phyloP scores from a whole-genome alignment of 2,113 vertebrate genomes.

The Perca schrenkii region DNA sequence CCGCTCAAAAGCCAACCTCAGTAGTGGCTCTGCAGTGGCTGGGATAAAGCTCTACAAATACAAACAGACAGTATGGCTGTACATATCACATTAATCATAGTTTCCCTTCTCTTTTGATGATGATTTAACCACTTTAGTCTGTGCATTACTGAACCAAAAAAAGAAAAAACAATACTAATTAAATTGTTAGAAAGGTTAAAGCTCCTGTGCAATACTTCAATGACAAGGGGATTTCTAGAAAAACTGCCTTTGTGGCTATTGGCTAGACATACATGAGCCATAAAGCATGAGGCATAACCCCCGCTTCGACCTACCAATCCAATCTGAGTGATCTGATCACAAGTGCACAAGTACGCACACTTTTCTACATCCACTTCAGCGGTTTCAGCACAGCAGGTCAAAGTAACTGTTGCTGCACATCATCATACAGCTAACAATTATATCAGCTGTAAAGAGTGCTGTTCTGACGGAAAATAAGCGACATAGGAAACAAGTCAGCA shows the following conservation, averaged over 20 bases:
- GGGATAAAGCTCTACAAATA: constrained; percentile 87
- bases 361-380: constrained; percentile 2
- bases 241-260: not conserved
- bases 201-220: not conserved
- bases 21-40: constrained; percentile 85
- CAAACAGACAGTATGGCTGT: not conserved
- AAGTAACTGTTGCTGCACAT: not conserved
- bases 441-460: not conserved
- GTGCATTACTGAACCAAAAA: not conserved
- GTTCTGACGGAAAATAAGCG: constrained; percentile 11
- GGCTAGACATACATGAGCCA: constrained; percentile 22
- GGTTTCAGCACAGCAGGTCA: not conserved
- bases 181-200: constrained; percentile 8
- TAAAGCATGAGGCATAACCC: no score
- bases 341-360: not conserved
- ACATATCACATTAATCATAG: not conserved
- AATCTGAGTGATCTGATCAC: no score
- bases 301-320: no score
- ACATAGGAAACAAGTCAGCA: constrained; percentile 32
- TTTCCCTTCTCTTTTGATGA: not conserved
- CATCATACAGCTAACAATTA: constrained; percentile 9
- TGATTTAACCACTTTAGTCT: not conserved
- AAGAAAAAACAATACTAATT: not conserved
- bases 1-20: constrained; percentile 89
- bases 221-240: not conserved